phyloP scores from a whole-genome alignment of 2,113 vertebrate genomes.

The Saimiri boliviensis region DNA sequence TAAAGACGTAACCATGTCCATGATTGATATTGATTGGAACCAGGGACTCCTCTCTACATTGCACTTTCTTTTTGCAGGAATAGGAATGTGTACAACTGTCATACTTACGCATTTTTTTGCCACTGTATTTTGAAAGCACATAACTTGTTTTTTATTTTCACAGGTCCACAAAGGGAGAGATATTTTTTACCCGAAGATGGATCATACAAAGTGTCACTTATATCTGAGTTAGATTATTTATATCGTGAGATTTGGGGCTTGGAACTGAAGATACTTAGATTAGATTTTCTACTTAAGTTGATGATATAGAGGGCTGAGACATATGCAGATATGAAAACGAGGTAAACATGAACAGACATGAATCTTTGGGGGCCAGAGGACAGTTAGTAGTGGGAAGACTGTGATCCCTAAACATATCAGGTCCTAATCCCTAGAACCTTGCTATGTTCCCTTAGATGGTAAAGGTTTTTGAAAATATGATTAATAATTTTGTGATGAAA shows the following conservation, averaged over 20 bases:
- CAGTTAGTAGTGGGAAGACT: neutral
- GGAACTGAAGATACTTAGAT: neutral
- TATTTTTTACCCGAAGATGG: neutral
- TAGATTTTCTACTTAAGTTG: neutral
- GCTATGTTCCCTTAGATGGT: neutral
- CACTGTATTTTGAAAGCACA: neutral
- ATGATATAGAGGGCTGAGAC: neutral
- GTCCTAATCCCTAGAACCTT: neutral
- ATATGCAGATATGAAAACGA: neutral
- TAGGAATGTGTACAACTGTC: neutral
- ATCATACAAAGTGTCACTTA: neutral
- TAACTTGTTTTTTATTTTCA: neutral
- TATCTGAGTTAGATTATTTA: neutral
- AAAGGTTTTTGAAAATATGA: neutral
- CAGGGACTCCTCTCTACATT: neutral
- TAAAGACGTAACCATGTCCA: neutral
- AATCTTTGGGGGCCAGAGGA: neutral
- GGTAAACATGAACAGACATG: neutral
- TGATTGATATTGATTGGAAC: neutral
- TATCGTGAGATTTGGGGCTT: neutral
- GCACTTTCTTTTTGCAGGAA: neutral
- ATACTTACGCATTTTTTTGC: neutral
- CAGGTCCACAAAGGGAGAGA: neutral
- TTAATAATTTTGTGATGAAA: neutral
- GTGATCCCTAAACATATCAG: neutral